phyloP scores from a whole-genome alignment of 2,113 vertebrate species.

The Stercorarius parasiticus region DNA sequence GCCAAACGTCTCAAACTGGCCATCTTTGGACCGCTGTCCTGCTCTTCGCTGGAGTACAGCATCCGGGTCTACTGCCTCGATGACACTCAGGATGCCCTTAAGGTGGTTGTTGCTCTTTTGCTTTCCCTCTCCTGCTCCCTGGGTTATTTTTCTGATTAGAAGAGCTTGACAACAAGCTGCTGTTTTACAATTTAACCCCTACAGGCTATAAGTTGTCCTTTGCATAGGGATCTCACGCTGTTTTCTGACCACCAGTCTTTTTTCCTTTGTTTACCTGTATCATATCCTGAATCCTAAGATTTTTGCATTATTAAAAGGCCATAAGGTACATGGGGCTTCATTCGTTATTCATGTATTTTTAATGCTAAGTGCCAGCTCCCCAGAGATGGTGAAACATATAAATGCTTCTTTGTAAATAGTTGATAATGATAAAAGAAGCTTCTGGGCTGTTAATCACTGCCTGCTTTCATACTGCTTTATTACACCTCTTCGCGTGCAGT shows the following conservation, averaged over 20 bases:
- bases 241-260: neutral
- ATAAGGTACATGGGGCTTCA: constrained; percentile 58
- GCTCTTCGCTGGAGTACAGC: constrained; percentile 90
- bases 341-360: constrained; percentile 75
- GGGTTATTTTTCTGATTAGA: constrained; percentile 12
- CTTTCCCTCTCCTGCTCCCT: neutral
- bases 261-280: constrained; percentile 65
- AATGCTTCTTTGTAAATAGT: constrained; percentile 71
- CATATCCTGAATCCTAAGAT: constrained; percentile 61
- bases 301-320: constrained; percentile 72
- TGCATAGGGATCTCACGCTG: neutral
- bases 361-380: constrained; percentile 70
- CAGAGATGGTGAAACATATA: constrained; percentile 64
- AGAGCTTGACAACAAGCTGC: constrained; percentile 35
- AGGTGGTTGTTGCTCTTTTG: constrained; percentile 73
- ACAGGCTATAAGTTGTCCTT: neutral
- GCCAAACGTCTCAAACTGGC: constrained; percentile 91
- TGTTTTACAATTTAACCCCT: constrained; percentile 29
- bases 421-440: constrained; percentile 68
- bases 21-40: constrained; percentile 87
- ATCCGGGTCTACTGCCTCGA: constrained; percentile 93
- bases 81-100: constrained; percentile 91
- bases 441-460: constrained; percentile 61
- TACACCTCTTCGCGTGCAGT: neutral
- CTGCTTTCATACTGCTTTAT: constrained; percentile 61